Base-by-base conservation (phyloP, 2,888 invertebrate genomes). In the Netelia virgata region DNA sequence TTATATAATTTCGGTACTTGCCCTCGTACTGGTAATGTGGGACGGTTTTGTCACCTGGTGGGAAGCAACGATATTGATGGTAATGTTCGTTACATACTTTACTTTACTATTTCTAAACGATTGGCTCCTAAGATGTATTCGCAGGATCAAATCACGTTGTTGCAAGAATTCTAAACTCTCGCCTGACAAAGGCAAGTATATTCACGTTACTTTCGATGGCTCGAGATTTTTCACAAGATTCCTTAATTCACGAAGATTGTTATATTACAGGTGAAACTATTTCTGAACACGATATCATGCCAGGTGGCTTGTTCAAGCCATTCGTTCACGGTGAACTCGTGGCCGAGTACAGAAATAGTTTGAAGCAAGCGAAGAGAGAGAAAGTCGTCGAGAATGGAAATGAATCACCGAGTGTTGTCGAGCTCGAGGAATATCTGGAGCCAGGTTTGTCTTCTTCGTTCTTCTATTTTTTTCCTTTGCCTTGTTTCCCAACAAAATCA, bases 11-110 rank as follows among this genome's bases (percentile, higher is more conserved):
- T 96, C 97, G 64, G 96, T 98, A 0, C 93, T 95, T 9, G 94
- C 96, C 1, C 93, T 98, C 36, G 95, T 97, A 0, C 89, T 94
- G 1, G 95, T 98, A 68, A 96, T 98, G 41, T 97, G 97, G 96
- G 98, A 98, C 88, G 96, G 96, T 1, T 93, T 94, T 78, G 95
- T 98, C 41, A 96, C 95, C 84, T 98, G 98, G 97, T 96, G 95
- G 89, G 98, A 98, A 92, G 96, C 97, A 0, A 89, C 96, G 63
- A 93, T 96, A 0, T 95, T 98, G 84, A 95, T 97, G 87, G 92
- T 96, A 0, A 94, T 97, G n/a, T 97, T 98, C 90, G 92, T 96
- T 59, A 88, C 95, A 3, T 98, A 98, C 93, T 96, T 97, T 92
- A 87, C 95, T 9, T 88, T 97, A 0, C 96, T 97, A 94, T 97